Evolutionary conservation across 2,113 vertebrate species (phyloP).

Genomic region (Tragelaphus strepsiceros): DNA sequence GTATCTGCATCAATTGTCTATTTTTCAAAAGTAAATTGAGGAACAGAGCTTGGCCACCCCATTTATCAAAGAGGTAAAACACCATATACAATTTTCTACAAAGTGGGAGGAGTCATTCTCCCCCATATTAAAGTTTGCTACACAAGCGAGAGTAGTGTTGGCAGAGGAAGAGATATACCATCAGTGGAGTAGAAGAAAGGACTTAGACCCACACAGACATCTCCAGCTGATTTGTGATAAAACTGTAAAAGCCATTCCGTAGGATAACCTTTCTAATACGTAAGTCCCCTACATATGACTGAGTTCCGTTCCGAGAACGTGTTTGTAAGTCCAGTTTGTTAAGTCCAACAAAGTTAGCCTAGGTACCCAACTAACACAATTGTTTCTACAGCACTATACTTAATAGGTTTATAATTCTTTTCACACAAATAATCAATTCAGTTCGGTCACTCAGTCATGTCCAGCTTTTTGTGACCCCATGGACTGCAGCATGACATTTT

Average conservation of each 20-base stretch:
- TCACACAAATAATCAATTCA: neutral
- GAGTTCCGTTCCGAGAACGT: neutral
- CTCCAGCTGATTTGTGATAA: neutral
- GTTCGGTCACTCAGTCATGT: neutral
- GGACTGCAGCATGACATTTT: neutral
- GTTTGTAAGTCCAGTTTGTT: neutral
- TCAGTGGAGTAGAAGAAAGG: neutral
- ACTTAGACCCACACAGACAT: neutral
- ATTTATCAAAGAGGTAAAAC: neutral
- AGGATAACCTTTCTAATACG: neutral
- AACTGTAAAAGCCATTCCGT: neutral
- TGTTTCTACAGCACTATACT: neutral
- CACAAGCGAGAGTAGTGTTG: neutral
- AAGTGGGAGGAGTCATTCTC: neutral
- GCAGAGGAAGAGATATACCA: neutral
- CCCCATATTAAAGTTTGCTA: neutral
- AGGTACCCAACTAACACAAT: neutral
- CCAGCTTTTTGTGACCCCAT: rapidly evolving
- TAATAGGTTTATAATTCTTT: neutral
- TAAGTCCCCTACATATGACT: neutral
- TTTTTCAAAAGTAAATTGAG: neutral
- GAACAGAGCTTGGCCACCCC: neutral
- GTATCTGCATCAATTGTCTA: neutral
- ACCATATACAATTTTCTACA: neutral
- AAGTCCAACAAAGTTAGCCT: neutral